A percentile compares a stretch with the other conserved stretches of the same genome.
These are phyloP conservation scores for Laterallus jamaicensis DNA, from an alignment of 2,113 vertebrate genomes.

Conservation along the genomic window DNA sequence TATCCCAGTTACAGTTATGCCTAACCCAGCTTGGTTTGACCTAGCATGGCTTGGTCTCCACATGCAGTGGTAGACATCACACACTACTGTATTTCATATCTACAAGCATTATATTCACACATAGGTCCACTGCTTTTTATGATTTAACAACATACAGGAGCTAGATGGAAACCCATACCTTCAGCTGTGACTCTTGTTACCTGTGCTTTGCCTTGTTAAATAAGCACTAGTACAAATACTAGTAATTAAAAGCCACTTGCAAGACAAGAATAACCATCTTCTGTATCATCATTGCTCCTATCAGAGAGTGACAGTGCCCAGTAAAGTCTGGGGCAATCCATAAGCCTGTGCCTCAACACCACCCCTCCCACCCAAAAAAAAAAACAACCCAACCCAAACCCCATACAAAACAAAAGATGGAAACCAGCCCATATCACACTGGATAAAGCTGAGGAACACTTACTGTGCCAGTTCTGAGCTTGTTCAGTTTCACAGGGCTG, in stretches of 20 bases:
- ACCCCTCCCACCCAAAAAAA: not conserved
- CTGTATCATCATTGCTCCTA: not conserved
- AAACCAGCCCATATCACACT: not conserved
- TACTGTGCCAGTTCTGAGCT: not conserved
- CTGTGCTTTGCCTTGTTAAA: not conserved
- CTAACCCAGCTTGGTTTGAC: not conserved
- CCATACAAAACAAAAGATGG: not conserved
- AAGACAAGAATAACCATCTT: not conserved
- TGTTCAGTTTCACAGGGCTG: not conserved
- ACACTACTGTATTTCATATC: not conserved
- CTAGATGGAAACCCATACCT: not conserved
- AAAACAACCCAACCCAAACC: not conserved
- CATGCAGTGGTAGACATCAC: rapidly evolving
- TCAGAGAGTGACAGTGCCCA: not conserved
- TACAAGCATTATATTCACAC: not conserved
- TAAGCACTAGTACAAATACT: not conserved
- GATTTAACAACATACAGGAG: not conserved
- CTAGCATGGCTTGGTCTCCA: not conserved
- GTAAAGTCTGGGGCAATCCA: not conserved
- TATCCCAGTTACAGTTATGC: no score
- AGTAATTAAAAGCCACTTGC: not conserved
- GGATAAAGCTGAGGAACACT: not conserved
- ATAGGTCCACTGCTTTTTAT: not conserved
- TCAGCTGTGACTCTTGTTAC: not conserved
- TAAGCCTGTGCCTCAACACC: not conserved